phyloP scores from a whole-genome alignment of 23 tunicate genomes.

The Halocynthia roretzi region DNA sequence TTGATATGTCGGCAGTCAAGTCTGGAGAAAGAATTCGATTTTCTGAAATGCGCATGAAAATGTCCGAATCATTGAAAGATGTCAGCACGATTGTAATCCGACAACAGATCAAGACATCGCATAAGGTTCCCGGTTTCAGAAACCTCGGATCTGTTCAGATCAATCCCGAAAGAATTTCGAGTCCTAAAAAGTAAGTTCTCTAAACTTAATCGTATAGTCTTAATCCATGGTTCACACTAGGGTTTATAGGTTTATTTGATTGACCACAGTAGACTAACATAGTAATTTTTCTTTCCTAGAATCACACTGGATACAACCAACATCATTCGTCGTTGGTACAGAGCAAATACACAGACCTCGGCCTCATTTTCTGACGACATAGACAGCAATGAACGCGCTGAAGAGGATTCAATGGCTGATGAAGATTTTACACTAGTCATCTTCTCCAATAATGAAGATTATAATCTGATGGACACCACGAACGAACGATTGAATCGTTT shows the following conservation, averaged over 20 bases:
- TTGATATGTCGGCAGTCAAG: constrained; percentile 36
- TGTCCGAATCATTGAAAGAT: not conserved
- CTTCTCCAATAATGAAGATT: constrained; percentile 42
- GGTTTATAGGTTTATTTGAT: too few relatives aligned
- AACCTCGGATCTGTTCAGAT: not conserved
- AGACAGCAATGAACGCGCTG: not conserved
- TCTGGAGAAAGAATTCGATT: constrained; percentile 38
- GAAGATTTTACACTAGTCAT: constrained; percentile 33
- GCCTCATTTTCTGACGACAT: not conserved
- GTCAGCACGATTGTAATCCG: constrained; percentile 24
- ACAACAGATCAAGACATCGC: constrained; percentile 15
- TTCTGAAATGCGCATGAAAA: constrained; percentile 29
- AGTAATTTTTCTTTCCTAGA: constrained; percentile 9
- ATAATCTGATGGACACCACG: constrained; percentile 32
- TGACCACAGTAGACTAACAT: too few relatives aligned
- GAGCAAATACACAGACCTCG: not conserved
- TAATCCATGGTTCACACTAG: too few relatives aligned
- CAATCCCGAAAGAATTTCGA: too few relatives aligned
- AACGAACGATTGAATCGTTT: constrained; percentile 33
- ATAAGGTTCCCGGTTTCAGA: not conserved
- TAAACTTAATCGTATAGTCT: too few relatives aligned
- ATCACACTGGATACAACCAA: constrained; percentile 22
- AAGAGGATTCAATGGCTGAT: not conserved
- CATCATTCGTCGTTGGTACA: constrained; percentile 39
- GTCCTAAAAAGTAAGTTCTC: too few relatives aligned